These are phyloP conservation scores for Proterorhinus semilunaris DNA, from an alignment of 2,113 vertebrate species.

Conservation along the genomic window DNA sequence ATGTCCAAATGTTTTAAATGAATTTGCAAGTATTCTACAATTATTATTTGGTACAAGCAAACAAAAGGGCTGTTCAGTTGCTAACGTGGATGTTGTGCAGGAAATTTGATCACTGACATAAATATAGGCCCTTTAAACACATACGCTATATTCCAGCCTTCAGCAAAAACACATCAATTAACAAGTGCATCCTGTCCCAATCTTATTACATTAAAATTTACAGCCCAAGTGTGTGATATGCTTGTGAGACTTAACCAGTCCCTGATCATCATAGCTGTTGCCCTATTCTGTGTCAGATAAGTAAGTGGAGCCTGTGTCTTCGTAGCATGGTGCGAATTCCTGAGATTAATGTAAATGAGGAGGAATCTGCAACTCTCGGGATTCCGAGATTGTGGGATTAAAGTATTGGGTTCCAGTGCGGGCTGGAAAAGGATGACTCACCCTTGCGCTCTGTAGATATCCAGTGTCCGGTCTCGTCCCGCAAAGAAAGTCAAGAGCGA, in stretches of 20 bases:
- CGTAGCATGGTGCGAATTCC: constrained; percentile 73
- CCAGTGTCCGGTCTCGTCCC: constrained; percentile 48
- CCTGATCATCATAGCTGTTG: constrained; percentile 61
- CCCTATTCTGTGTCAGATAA: constrained; percentile 61
- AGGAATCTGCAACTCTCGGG: constrained; percentile 78
- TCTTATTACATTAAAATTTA: constrained; percentile 71
- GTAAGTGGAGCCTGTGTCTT: constrained; percentile 67
- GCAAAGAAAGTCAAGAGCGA: constrained; percentile 45
- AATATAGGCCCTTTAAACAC: background rate
- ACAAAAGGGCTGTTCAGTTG: too few relatives aligned
- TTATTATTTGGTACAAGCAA: too few relatives aligned
- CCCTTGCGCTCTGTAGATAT: constrained; percentile 45
- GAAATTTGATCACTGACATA: too few relatives aligned
- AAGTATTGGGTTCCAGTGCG: constrained; percentile 74
- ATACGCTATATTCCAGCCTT: background rate
- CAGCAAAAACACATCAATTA: constrained; percentile 2
- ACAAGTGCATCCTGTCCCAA: constrained; percentile 40
- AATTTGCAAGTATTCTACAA: too few relatives aligned
- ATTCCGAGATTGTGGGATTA: constrained; percentile 75
- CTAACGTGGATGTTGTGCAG: too few relatives aligned
- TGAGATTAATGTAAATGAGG: constrained; percentile 73
- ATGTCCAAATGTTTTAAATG: too few relatives aligned
- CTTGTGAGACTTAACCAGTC: constrained; percentile 56
- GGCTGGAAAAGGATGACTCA: constrained; percentile 64
- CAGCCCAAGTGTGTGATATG: constrained; percentile 59